Percentiles rank a stretch among this genome's conserved stretches.
These are phyloP conservation scores for Fregata magnificens DNA, from an alignment of 2,113 vertebrate genomes.

Conservation along the genomic window DNA sequence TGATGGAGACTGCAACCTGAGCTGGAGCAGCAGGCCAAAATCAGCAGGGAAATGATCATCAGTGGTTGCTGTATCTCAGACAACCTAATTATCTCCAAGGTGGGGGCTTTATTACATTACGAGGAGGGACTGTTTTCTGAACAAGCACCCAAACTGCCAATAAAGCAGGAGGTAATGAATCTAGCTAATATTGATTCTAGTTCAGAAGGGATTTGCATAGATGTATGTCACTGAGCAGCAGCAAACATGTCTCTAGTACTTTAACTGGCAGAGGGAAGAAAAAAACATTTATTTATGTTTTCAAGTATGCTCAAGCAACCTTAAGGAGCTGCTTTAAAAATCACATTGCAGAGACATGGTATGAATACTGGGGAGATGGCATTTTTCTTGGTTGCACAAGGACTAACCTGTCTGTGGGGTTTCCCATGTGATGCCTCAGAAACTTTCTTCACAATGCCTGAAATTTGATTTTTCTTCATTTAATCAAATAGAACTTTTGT, in stretches of 20 bases:
- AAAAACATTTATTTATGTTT: neutral
- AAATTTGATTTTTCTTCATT: neutral
- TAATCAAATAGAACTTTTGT: neutral
- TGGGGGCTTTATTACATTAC: constrained; percentile 55
- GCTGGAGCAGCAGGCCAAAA: constrained; percentile 23
- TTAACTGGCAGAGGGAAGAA: neutral
- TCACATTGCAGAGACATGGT: neutral
- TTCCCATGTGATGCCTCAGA: neutral
- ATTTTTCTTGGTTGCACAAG: neutral
- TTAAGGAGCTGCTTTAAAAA: neutral
- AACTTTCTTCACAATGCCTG: neutral
- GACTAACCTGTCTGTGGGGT: neutral
- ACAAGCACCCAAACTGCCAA: constrained; percentile 43
- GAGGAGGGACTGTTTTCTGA: constrained; percentile 50
- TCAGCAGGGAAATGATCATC: constrained; percentile 39
- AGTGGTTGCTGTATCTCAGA: constrained; percentile 35
- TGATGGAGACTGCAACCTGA: constrained; percentile 39
- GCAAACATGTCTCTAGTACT: neutral
- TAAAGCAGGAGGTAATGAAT: constrained; percentile 53
- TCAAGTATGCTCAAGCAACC: neutral
- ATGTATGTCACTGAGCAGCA: constrained; percentile 11
- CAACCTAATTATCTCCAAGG: constrained; percentile 50
- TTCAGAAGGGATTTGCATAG: constrained; percentile 11
- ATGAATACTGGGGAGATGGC: neutral
- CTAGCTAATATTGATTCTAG: constrained; percentile 30